These are phyloP conservation scores for Trichacis sp. DNA, from an alignment of 2,888 invertebrate genomes.

Conservation along the genomic window DNA sequence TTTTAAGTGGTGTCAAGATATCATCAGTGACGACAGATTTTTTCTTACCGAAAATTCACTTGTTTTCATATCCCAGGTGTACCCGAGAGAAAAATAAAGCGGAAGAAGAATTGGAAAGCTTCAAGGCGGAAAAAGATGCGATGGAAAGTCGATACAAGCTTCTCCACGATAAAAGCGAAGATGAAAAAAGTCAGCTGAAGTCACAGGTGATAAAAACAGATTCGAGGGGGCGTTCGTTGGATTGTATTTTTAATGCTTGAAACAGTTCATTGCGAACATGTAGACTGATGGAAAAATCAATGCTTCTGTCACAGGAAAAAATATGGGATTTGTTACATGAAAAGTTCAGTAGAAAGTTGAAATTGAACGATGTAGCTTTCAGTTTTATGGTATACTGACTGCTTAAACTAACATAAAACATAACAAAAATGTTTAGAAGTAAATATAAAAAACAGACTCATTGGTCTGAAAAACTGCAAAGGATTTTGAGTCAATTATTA, in stretches of 20 bases:
- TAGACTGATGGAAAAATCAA: background rate
- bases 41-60: background rate
- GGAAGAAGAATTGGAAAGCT: slow-evolving; percentile 16
- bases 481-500: too few relatives aligned
- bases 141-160: slow-evolving; percentile 19
- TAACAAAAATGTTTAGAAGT: too few relatives aligned
- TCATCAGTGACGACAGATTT: too few relatives aligned
- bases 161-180: slow-evolving; percentile 17
- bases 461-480: too few relatives aligned
- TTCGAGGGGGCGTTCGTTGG: background rate
- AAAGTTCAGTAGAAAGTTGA: too few relatives aligned
- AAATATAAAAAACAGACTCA: too few relatives aligned
- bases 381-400: too few relatives aligned
- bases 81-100: slow-evolving; percentile 20
- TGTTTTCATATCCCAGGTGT: slow-evolving; percentile 15
- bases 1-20: too few relatives aligned
- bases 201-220: slow-evolving; percentile 23
- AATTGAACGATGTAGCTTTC: too few relatives aligned
- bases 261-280: background rate
- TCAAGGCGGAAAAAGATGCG: slow-evolving; percentile 24
- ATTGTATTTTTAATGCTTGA: background rate
- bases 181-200: slow-evolving; percentile 25
- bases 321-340: too few relatives aligned
- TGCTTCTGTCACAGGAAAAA: too few relatives aligned
- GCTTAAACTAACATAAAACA: too few relatives aligned